A percentile compares a stretch with the other conserved stretches of the same genome.
These are phyloP conservation scores for Acipenser oxyrinchus DNA, from an alignment of 2,797 vertebrate genomes.

Conservation along the genomic window DNA sequence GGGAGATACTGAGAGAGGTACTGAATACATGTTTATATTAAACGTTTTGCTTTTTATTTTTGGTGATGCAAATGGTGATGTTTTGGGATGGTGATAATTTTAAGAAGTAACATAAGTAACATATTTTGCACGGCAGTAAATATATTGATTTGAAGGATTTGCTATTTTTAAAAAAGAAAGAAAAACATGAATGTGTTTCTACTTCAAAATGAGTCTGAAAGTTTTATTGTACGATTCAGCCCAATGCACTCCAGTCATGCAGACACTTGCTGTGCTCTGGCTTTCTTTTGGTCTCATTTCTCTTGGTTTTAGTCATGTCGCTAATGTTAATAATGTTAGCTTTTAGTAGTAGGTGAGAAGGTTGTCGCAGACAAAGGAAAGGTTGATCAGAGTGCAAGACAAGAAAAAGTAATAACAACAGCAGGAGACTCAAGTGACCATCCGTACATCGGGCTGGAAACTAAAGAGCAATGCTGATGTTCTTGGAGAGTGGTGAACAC, in stretches of 20 bases:
- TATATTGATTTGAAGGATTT: neutral
- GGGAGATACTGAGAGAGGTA: too few relatives aligned
- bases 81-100: too few relatives aligned
- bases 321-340: constrained; percentile 49
- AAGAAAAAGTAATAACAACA: constrained; percentile 16
- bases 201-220: too few relatives aligned
- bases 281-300: constrained; percentile 38
- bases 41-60: too few relatives aligned
- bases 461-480: constrained; percentile 8
- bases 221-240: neutral
- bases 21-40: too few relatives aligned
- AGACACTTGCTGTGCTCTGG: constrained; percentile 10
- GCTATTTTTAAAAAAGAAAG: neutral
- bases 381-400: constrained; percentile 43
- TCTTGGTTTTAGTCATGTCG: constrained; percentile 36
- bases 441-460: constrained; percentile 7
- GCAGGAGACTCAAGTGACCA: constrained; percentile 17
- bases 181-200: neutral
- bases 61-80: too few relatives aligned
- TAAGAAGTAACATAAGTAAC: neutral
- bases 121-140: neutral
- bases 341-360: constrained; percentile 46
- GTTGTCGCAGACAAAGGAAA: constrained; percentile 46
- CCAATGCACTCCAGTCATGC: constrained; percentile 17
- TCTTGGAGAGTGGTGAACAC: constrained; percentile 28